Evolutionary conservation across 2,888 invertebrate genomes (phyloP), one percentile per base, ranked within the genome.

Genomic region (Cheilosia soror): DNA sequence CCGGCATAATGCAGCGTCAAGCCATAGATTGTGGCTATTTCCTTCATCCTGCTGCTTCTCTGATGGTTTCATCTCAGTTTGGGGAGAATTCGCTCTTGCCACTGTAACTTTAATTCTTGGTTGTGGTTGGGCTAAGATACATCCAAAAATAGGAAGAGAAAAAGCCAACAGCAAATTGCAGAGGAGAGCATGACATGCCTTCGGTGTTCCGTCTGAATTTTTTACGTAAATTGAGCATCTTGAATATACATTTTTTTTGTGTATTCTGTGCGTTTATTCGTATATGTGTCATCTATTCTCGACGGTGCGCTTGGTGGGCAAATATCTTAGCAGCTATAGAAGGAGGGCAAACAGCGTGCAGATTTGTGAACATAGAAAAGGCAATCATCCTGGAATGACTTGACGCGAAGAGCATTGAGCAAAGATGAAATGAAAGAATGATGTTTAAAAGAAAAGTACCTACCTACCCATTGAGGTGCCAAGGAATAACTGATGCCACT

Each of bases 361-460:
- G 72, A 83, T 57, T 72, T 84, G 79, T 69, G 63, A 53, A 55
- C 37, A 13, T 33, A 29, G 27, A 73, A 69, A 84, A 65, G 75
- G 75, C 75, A 80, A 84, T 75, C 84, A 84, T 65, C 53, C 60
- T 29, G 65, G 62, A 71, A 84, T 76, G 75, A 76, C 71, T 71
- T 75, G 47, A 69, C 58, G 71, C 58, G 79, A 65, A 42, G 68
- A 75, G 75, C 20, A 20, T 0, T 20, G 20, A 20, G 20, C 40
- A 66, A 47, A 27, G 25, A 31, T 53, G 57, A 60, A 20, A 66
- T 66, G 69, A 76, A 49, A 44, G 65, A 68, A 69, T 79, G 37
- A 68, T 73, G 57, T 62, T 47, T 63, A 65, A 63, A 63, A 65
- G 31, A 31, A 65, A 65, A 72, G 15, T 53, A 79, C 25, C 63